Conservation (phyloP, 2,113 vertebrate species). For the Tiliqua scincoides region DNA sequence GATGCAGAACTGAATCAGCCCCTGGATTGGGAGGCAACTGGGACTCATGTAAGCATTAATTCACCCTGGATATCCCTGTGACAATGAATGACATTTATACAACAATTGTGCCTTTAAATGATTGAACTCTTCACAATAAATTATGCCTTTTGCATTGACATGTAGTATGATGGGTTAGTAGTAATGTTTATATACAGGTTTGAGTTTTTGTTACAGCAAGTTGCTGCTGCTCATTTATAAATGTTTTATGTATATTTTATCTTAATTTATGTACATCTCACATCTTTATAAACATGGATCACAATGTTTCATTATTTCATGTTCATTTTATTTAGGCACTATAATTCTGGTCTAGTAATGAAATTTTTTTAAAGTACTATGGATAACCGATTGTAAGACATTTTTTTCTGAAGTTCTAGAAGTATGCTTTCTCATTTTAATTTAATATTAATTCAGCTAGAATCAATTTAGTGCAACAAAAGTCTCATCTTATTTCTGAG, state of each 20-base stretch:
- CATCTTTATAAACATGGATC: neutral
- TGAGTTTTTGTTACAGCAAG: neutral
- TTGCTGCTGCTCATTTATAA: neutral
- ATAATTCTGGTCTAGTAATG: neutral
- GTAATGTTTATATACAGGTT: neutral
- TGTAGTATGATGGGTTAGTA: neutral
- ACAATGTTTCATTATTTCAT: neutral
- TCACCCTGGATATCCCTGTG: too few species aligned
- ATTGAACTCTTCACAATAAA: too few species aligned
- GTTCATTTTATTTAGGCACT: neutral
- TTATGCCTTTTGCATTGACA: too few species aligned
- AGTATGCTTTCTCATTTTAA: neutral
- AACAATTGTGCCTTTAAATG: neutral
- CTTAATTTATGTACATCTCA: neutral
- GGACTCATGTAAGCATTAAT: too few species aligned
- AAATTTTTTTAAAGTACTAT: neutral
- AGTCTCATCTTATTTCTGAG: neutral
- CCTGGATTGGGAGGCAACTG: too few species aligned
- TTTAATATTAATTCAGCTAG: neutral
- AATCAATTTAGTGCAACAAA: neutral
- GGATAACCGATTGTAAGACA: neutral
- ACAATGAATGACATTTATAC: too few species aligned
- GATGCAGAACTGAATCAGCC: too few species aligned
- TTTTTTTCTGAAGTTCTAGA: neutral
- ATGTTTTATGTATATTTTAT: neutral